Evolutionary conservation across 2,888 invertebrate genomes (phyloP).

Genomic region (Agelastica alni): DNA sequence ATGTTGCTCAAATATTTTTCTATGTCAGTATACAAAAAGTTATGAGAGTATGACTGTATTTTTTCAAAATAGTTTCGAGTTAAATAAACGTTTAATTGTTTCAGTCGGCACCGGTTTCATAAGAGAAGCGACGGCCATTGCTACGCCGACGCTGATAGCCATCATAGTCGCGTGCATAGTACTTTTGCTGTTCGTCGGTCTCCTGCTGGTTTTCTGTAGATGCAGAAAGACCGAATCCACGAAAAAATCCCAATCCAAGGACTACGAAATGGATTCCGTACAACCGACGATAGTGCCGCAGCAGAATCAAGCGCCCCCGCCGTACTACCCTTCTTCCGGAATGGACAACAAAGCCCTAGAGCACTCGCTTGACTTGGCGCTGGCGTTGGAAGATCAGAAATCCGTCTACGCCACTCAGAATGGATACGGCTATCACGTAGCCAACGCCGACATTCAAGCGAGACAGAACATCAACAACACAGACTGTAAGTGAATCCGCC

Average conservation of each 20-base stretch:
- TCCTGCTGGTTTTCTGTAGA: conserved; percentile 82
- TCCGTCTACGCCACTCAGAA: conserved; percentile 83
- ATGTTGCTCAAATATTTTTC: too few species aligned
- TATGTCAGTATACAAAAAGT: too few species aligned
- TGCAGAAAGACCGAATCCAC: conserved; percentile 81
- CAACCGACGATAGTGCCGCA: conserved; percentile 84
- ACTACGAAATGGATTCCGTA: conserved; percentile 89
- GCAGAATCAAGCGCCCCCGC: conserved; percentile 85
- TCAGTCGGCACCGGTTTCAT: conserved; percentile 81
- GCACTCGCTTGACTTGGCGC: conserved; percentile 82
- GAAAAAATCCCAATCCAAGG: conserved; percentile 80
- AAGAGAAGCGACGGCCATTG: conserved; percentile 75
- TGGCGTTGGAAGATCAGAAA: conserved; percentile 85
- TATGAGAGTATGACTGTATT: too few species aligned
- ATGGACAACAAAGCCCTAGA: conserved; percentile 92
- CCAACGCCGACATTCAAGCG: conserved; percentile 69
- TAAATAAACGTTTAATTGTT: conserved; percentile 37
- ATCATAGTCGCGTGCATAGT: conserved; percentile 80
- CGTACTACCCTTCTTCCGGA: conserved; percentile 85
- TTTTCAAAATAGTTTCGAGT: conserved; percentile 3
- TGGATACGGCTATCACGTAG: conserved; percentile 82
- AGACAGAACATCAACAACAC: conserved; percentile 75
- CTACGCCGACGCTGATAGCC: conserved; percentile 78
- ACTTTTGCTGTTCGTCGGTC: conserved; percentile 74
- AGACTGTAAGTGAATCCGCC: conserved; percentile 69